Evolutionary conservation across 2,113 vertebrate genomes (phyloP), one percentile per base, ranked within the genome.

Genomic region (Gadus macrocephalus): DNA sequence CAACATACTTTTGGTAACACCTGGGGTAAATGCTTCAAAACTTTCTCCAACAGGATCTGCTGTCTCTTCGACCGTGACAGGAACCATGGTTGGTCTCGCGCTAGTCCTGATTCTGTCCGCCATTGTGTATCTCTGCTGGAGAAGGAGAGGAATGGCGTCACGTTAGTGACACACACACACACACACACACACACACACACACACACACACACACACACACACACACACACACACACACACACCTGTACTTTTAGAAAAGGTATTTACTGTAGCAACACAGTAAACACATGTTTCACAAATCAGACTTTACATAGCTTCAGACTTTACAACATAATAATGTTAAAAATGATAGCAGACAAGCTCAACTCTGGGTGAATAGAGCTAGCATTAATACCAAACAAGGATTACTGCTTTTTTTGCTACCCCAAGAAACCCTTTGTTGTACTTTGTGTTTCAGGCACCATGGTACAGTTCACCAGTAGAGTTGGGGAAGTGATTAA

Each of bases 391-490:
- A 49, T 49, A 9, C 42, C 11, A 35, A 35, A 35, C 31, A 35
- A 35, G 31, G 31, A 35, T 35, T 4, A 7, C 31, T 35, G 31
- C 3, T 35, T 35, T 35, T 35, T 35, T 35, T 15, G 3, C 8
- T 3, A 15, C 25, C 22, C 20, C 38, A n/a, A 3, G 60, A 9
- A 35, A 27, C 5, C 1, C 28, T 17, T 1, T 60, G 16, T 60
- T 66, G 60, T 38, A 70, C 22, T 70, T 70, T n/a, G 2, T n/a
- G 58, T 81, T 80, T 53, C 70, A 90, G 88, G 71, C 53, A 25
- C 76, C 65, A 35, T 75, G 67, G 85, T 89, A 70, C 68, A 74
- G 74, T 90, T 88, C 19, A 83, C 53, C 60, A 86, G 73, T 69
- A 67, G 67, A 49, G 65, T 82, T 38, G 83, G 72, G 64, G 81